Base-by-base conservation (phyloP, 2,888 invertebrate species). In the Cheilosia grossa region DNA sequence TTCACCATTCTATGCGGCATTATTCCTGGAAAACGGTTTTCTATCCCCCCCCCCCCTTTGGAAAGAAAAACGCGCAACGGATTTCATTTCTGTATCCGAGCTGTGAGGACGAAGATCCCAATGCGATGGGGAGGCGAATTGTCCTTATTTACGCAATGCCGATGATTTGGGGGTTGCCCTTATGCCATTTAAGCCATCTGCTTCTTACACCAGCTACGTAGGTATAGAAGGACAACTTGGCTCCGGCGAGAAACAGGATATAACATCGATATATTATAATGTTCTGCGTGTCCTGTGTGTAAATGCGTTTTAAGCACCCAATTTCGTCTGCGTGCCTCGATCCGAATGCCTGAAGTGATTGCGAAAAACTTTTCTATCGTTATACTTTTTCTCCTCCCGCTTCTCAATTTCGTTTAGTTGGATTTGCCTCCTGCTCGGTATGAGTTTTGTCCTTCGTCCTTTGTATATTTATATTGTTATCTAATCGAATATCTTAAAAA, bases 251-350 rank as follows among this genome's bases (percentile, higher is more conserved):
- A 80, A 81, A 75, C 87, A 73, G 87, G 82, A 86, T 87, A 87
- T 74, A 86, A 73, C 87, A 87, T 87, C 87, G 88, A 87, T 87
- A 87, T 83, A 83, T 87, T 83, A 87, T 88, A 88, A 88, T 87
- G 87, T 75, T 79, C 75, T 88, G 86, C 88, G 88, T 88, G 88
- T 87, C 87, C 87, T 87, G 88, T 79, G 87, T 88, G 86, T 87
- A 88, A 88, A 88, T 88, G 87, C 87, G 82, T 85, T 87, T 87
- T 87, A 88, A 88, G 86, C 87, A 88, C 86, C 87, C 88, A 87
- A 88, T 88, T 88, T 88, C 83, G 87, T 75, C 81, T 77, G 82
- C 82, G 73, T 83, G 83, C 80, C 86, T 63, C 72, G 85, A 85
- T 87, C 82, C 77, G 77, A 73, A 69, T 79, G 79, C 79, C 79